A percentile compares a stretch with the other conserved stretches of the same genome.
Conservation (phyloP, 2,797 vertebrate species). For the Nannoperca obscura region DNA sequence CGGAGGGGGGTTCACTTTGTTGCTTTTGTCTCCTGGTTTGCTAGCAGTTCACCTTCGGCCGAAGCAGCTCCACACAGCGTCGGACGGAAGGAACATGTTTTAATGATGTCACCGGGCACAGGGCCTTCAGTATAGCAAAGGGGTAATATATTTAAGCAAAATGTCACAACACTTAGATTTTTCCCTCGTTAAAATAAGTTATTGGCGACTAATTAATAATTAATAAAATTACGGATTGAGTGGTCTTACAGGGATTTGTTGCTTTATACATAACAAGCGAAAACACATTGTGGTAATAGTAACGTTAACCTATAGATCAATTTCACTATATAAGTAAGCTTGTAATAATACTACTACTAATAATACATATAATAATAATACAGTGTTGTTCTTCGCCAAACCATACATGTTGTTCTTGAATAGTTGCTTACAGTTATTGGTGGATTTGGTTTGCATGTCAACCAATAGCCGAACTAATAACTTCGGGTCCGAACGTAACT, state of each 20-base stretch:
- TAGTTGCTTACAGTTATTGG: background rate
- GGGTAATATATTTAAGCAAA: constrained; percentile 20
- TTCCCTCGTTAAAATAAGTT: background rate
- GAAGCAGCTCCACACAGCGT: constrained; percentile 86
- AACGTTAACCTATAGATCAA: background rate
- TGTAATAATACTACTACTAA: background rate
- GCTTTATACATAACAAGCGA: background rate
- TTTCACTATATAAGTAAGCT: no score
- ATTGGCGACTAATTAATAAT: background rate
- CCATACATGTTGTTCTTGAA: background rate
- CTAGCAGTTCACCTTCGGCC: constrained; percentile 77
- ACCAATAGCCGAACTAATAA: background rate
- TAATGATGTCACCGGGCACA: constrained; percentile 84
- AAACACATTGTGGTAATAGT: no score
- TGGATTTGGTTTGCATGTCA: background rate
- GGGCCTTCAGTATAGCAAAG: constrained; percentile 57
- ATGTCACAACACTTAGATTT: constrained; percentile 6
- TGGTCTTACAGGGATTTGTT: background rate
- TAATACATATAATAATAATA: background rate
- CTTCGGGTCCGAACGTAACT: background rate
- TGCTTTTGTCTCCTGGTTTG: constrained; percentile 90
- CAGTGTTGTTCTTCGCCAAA: background rate
- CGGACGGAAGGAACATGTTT: constrained; percentile 86
- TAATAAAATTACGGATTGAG: background rate
- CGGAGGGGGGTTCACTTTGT: constrained; percentile 85